phyloP scores from a whole-genome alignment of 1,140 invertebrate genomes.

The Temnothorax curvispinosus region DNA sequence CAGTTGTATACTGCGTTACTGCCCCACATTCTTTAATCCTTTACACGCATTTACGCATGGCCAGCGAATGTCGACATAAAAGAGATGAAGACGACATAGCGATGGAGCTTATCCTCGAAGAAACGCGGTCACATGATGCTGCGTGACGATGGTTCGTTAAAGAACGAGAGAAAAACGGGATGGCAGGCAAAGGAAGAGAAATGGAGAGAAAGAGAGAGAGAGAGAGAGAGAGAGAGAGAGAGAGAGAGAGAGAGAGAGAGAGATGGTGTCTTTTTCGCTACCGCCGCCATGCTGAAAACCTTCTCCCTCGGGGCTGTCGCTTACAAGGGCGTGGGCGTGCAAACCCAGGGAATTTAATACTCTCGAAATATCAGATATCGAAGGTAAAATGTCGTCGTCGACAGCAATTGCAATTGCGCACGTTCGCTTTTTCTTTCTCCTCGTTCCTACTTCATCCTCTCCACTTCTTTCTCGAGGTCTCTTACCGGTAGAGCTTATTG shows the following conservation, averaged over 20 bases:
- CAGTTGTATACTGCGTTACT: slow-evolving; percentile 5
- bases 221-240: not conserved
- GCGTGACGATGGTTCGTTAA: slow-evolving; percentile 65
- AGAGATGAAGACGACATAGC: not conserved
- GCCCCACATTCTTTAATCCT: slow-evolving; percentile 11
- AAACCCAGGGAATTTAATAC: slow-evolving; percentile 76
- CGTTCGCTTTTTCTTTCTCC: slow-evolving; percentile 15
- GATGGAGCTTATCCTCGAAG: slow-evolving; percentile 54
- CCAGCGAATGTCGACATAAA: slow-evolving; percentile 46
- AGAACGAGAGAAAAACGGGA: not conserved
- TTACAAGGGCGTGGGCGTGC: slow-evolving; percentile 69
- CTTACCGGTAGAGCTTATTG: slow-evolving; percentile 12
- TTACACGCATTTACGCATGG: slow-evolving; percentile 23
- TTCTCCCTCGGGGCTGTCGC: slow-evolving; percentile 62
- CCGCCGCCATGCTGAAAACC: slow-evolving; percentile 66
- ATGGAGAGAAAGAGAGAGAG: not conserved
- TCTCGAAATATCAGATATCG: slow-evolving; percentile 80
- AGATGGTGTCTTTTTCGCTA: slow-evolving; percentile 55
- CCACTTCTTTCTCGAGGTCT: not conserved
- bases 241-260: not conserved
- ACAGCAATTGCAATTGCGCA: slow-evolving; percentile 35
- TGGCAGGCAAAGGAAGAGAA: too few species aligned
- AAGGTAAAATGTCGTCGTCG: slow-evolving; percentile 77
- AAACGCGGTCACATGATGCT: slow-evolving; percentile 62
- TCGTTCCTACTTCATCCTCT: not conserved